A percentile compares a stretch with the other conserved stretches of the same genome.
phyloP scores from a whole-genome alignment of 23 tunicate species.

The Clavelina lepadiformis region DNA sequence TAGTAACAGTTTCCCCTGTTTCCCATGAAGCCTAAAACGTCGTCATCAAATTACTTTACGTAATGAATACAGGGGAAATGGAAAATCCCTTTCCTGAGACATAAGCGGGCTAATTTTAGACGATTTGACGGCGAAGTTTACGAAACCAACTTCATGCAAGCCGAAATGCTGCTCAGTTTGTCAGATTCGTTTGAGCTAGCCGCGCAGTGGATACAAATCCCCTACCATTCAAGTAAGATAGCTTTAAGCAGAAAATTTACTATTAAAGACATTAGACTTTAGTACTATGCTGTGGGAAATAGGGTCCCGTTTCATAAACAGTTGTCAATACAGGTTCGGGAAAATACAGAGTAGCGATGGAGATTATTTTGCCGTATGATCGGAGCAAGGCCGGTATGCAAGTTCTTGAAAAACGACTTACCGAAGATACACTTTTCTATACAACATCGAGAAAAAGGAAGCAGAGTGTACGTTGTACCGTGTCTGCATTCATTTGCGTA shows the following conservation, averaged over 20 bases:
- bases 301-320: too few species aligned
- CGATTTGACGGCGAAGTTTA: not conserved
- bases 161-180: not conserved
- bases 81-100: constrained; percentile 1
- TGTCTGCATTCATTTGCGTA: too few species aligned
- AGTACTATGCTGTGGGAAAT: too few species aligned
- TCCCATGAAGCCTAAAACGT: too few species aligned
- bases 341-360: constrained; percentile 20
- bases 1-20: too few species aligned
- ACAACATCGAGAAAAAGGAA: not conserved
- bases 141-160: constrained; percentile 16
- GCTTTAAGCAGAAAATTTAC: too few species aligned
- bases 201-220: constrained; percentile 6
- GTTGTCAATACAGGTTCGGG: not conserved
- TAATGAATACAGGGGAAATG: constrained; percentile 5
- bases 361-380: constrained; percentile 14
- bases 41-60: too few species aligned
- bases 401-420: not conserved
- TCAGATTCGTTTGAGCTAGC: not conserved
- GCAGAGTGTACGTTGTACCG: not conserved
- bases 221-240: constrained; percentile 9
- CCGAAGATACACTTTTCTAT: constrained; percentile 4
- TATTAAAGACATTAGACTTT: too few species aligned
- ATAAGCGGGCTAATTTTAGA: not conserved
- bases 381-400: too few species aligned